Base-by-base conservation (phyloP, 2,797 vertebrate genomes). In the Schizothorax lantsangensis region DNA sequence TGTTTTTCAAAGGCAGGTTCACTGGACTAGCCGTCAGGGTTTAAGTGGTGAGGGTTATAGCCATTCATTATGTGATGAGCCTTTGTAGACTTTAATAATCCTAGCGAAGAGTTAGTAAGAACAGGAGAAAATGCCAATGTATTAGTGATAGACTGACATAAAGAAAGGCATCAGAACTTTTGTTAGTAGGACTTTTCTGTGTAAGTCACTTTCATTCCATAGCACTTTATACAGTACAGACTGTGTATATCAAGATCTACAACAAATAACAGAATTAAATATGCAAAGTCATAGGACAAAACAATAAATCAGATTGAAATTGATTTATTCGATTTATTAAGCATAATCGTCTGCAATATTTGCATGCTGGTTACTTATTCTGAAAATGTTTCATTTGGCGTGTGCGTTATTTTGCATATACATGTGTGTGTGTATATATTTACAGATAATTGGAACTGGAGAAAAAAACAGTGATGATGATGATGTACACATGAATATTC, bases 1-100 rank as follows among this genome's bases (percentile, higher is more conserved):
- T 93, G 89, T 83, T 95, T 95, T 95, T 93, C 83, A 84, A 95
- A 95, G 95, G 81, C 83, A 62, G 40, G 49, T 85, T 54, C 82
- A 69, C 38, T 82, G 80, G 87, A 85, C 59, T 33, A 33, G 66
- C 38, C 69, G 59, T 78, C 69, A 84, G 40, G 69, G 83, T 79
- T 81, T 81, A 73, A 84, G 69, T 84, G 78, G 68, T 17, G 43
- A 66, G 69, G 30, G 84, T 66, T 72, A 87, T 15, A 36, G 47
- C 74, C 81, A 83, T 83, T 72, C 17, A 30, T 88, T 69, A 88
- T 59, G n/a, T 45, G 38, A 69, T 40, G 71, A 19, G 45, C 45
- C 71, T 36, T 49, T 79, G 43, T 72, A 77, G 49, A 77, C 72
- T 84, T 64, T 86, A 30, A 79, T 68, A 81, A 33, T 45, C 33